phyloP scores from a whole-genome alignment of 37 sponge, comb jelly and placozoan genomes.

The Agelas oroides region DNA sequence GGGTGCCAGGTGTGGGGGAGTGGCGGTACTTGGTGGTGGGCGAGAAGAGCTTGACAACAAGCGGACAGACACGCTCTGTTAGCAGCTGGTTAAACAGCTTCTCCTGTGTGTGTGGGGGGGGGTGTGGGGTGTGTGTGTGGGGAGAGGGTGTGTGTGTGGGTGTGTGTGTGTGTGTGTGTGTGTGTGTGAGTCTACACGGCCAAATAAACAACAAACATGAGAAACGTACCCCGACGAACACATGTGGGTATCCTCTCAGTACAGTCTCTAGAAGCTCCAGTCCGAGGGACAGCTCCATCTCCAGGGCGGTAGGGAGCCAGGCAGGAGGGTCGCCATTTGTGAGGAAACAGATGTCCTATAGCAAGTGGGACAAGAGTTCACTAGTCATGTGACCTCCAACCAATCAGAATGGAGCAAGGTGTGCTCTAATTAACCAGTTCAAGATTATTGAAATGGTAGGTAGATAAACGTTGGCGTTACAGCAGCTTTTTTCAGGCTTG shows the following conservation, averaged over 20 bases:
- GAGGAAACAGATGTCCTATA: constrained; percentile 90
- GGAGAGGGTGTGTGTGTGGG: no score
- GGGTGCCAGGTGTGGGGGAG: constrained; percentile 38
- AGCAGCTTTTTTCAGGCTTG: no score
- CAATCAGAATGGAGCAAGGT: no score
- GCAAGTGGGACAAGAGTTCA: not conserved
- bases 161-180: no score
- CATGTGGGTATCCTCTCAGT: constrained; percentile 43
- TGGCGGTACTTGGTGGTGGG: constrained; percentile 79
- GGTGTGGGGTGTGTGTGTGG: no score
- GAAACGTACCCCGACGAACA: constrained; percentile 69
- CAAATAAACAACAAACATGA: no score
- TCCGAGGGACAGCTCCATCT: constrained; percentile 77
- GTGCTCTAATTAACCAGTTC: no score
- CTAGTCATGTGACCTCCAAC: no score
- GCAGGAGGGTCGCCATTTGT: constrained; percentile 93
- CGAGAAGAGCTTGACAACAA: constrained; percentile 96
- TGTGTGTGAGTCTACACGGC: no score
- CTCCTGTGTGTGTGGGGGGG: constrained; percentile 24
- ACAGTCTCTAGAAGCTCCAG: constrained; percentile 92
- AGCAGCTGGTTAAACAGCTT: constrained; percentile 76
- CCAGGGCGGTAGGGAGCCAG: constrained; percentile 75
- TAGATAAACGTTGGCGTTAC: no score
- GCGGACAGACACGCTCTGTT: constrained; percentile 94
- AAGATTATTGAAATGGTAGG: no score